Conservation (phyloP, 1,140 invertebrate genomes). For the Aphis gossypii region DNA sequence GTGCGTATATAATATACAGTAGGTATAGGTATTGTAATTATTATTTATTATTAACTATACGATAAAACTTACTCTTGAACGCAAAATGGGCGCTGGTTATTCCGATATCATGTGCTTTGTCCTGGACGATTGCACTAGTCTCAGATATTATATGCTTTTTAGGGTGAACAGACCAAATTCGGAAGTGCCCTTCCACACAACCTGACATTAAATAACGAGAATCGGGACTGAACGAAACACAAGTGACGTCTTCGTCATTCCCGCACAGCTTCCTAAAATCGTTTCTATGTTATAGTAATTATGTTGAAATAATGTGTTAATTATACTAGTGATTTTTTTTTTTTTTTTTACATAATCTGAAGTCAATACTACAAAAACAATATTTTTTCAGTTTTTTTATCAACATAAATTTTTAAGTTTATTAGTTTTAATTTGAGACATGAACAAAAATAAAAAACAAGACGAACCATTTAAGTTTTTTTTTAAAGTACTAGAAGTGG, state of each 20-base stretch:
- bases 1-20: no score
- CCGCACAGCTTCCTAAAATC: constrained; percentile 56
- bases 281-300: background rate
- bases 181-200: constrained; percentile 66
- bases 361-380: background rate
- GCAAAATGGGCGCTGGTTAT: constrained; percentile 67
- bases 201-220: constrained; percentile 67
- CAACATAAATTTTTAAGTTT: no score
- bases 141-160: constrained; percentile 52
- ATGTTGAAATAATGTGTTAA: no score
- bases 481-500: no score
- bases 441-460: background rate
- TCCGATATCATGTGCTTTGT: constrained; percentile 70
- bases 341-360: background rate
- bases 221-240: constrained; percentile 67
- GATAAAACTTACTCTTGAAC: background rate
- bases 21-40: no score
- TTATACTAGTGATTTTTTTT: no score
- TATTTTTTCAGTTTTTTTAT: no score
- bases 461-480: no score
- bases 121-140: constrained; percentile 60
- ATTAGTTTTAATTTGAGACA: no score
- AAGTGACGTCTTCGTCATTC: constrained; percentile 64
- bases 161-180: constrained; percentile 66
- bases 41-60: background rate